These are phyloP conservation scores for Trochalopteron elliotii DNA, from an alignment of 2,113 vertebrate genomes.

Conservation along the genomic window DNA sequence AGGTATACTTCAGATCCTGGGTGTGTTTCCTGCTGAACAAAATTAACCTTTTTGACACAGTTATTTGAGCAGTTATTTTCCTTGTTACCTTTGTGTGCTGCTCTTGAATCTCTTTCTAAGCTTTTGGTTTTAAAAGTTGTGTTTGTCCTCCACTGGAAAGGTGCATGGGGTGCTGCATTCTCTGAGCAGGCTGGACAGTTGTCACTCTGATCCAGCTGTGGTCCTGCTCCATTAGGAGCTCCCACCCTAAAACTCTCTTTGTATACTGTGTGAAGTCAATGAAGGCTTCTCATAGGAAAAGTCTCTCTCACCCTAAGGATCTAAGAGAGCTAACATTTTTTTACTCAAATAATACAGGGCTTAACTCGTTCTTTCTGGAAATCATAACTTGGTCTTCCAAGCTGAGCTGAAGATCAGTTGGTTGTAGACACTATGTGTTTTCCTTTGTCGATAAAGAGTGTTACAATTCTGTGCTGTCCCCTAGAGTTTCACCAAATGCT, in stretches of 20 bases:
- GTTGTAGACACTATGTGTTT: neutral
- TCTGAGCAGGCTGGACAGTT: neutral
- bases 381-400: neutral
- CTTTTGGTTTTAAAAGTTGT: neutral
- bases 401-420: neutral
- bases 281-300: neutral
- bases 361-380: neutral
- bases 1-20: neutral
- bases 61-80: neutral
- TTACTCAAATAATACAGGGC: neutral
- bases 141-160: neutral
- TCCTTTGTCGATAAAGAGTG: neutral
- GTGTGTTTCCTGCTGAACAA: neutral
- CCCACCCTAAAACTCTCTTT: conserved; percentile 1
- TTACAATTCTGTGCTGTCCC: neutral
- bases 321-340: neutral
- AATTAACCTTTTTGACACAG: neutral
- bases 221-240: neutral
- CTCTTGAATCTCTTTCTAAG: neutral
- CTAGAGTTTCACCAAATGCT: neutral
- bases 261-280: neutral
- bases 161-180: neutral
- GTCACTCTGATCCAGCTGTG: neutral
- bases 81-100: neutral
- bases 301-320: neutral